Conservation (phyloP, 1,140 invertebrate species). For the Cotesia glomerata region DNA sequence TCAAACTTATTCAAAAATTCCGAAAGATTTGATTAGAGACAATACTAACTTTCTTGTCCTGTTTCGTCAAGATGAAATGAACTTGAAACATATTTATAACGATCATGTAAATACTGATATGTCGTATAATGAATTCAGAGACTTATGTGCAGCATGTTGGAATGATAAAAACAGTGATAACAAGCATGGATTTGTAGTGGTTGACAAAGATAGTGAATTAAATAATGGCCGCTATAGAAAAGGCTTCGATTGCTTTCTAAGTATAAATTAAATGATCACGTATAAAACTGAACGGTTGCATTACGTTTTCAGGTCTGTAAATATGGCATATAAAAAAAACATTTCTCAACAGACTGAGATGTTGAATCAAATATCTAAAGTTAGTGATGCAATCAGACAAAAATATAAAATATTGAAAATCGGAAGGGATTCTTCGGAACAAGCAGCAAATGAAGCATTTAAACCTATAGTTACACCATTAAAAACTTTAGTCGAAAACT, state of each 20-base stretch:
- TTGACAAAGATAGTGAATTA: conserved; percentile 14
- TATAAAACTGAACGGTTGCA: not conserved
- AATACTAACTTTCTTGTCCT: too few species aligned
- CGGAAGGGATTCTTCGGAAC: conserved; percentile 3
- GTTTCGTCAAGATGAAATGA: conserved; percentile 15
- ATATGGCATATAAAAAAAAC: conserved; percentile 7
- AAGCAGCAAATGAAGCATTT: conserved; percentile 16
- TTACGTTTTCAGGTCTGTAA: not conserved
- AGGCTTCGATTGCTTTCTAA: conserved; percentile 22
- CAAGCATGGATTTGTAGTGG: conserved; percentile 3
- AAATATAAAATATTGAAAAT: conserved; percentile 32
- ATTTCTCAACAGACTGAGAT: conserved; percentile 19
- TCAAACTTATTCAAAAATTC: too few species aligned
- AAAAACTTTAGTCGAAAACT: conserved; percentile 13
- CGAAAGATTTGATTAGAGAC: too few species aligned
- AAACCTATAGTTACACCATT: conserved; percentile 29
- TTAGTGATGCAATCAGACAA: conserved; percentile 29
- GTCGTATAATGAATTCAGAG: not conserved
- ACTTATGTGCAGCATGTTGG: too few species aligned
- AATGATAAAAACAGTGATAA: not conserved
- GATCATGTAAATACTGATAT: conserved; percentile 3
- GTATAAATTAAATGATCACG: conserved; percentile 10
- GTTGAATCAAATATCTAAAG: conserved; percentile 26
- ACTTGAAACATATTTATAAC: conserved; percentile 15
- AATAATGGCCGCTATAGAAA: conserved; percentile 6